Percentiles rank a stretch among this genome's conserved stretches.
phyloP scores from a whole-genome alignment of 2,113 vertebrate species.

The Poecilia latipinna region DNA sequence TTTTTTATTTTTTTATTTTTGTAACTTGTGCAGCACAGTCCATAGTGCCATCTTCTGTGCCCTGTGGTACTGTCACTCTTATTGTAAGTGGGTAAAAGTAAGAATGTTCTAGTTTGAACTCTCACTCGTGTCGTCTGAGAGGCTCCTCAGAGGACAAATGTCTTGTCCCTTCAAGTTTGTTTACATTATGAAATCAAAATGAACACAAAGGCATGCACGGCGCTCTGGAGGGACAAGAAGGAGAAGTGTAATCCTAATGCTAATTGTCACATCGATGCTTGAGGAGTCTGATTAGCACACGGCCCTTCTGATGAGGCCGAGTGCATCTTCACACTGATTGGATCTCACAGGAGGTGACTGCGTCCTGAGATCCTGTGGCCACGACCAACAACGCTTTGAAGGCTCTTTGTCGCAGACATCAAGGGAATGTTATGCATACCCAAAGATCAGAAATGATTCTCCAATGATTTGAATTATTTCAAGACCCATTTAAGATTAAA shows the following conservation, averaged over 20 bases:
- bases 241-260: constrained; percentile 42
- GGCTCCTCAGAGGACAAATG: constrained; percentile 11
- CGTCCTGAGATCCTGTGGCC: constrained; percentile 36
- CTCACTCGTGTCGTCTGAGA: constrained; percentile 16
- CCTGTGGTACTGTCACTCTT: too few relatives aligned
- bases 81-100: not conserved
- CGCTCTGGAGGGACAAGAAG: constrained; percentile 9
- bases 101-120: constrained; percentile 3
- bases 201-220: constrained; percentile 14
- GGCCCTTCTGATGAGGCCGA: constrained; percentile 49
- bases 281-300: constrained; percentile 56
- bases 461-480: constrained; percentile 4
- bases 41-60: too few relatives aligned
- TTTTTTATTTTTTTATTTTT: too few relatives aligned
- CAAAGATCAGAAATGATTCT: not conserved
- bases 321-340: constrained; percentile 59
- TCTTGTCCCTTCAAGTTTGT: constrained; percentile 40
- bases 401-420: constrained; percentile 18
- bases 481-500: constrained; percentile 14
- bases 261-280: constrained; percentile 56
- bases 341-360: constrained; percentile 50
- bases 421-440: constrained; percentile 21
- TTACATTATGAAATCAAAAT: constrained; percentile 27
- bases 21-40: too few relatives aligned
- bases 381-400: constrained; percentile 22